Evolutionary conservation across 2,113 vertebrate species (phyloP).

Genomic region (Chascanopsetta lugubris): DNA sequence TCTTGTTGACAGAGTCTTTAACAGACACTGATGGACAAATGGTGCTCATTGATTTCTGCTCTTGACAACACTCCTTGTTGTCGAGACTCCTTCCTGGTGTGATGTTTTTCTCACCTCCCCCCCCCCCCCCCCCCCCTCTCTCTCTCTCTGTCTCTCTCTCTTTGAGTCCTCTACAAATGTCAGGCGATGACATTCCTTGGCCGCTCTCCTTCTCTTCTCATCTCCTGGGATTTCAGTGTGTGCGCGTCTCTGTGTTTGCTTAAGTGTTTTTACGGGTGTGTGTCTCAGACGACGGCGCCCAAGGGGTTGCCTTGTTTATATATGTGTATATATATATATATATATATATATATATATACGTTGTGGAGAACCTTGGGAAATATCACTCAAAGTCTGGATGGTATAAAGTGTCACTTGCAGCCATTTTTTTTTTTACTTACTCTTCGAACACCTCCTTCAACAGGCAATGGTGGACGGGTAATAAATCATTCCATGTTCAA

Average conservation of each 20-base stretch:
- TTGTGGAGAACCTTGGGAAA: slow-evolving; percentile 30
- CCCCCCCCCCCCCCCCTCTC: too few species aligned
- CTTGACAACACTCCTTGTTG: slow-evolving; percentile 1
- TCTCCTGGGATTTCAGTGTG: slow-evolving; percentile 26
- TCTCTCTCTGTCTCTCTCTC: not conserved
- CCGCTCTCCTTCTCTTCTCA: slow-evolving; percentile 18
- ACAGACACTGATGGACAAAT: slow-evolving; percentile 17
- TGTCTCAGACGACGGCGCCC: slow-evolving; percentile 27
- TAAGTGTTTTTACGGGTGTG: slow-evolving; percentile 27
- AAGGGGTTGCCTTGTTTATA: slow-evolving; percentile 45
- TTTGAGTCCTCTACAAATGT: slow-evolving; percentile 28
- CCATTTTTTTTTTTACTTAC: too few species aligned
- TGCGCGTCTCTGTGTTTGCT: slow-evolving; percentile 27
- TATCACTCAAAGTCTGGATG: slow-evolving; percentile 31
- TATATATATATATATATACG: too few species aligned
- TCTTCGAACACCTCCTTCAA: slow-evolving; percentile 31
- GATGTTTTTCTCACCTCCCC: too few species aligned
- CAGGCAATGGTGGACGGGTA: slow-evolving; percentile 4
- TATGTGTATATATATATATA: too few species aligned
- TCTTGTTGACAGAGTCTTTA: slow-evolving; percentile 13
- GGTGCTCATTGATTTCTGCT: slow-evolving; percentile 2
- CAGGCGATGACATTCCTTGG: slow-evolving; percentile 39
- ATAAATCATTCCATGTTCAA: slow-evolving; percentile 39
- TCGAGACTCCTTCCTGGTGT: slow-evolving; percentile 1
- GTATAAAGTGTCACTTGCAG: not conserved